These are phyloP conservation scores for Cebus imitator DNA, from an alignment of 2,113 vertebrate species.

Conservation along the genomic window DNA sequence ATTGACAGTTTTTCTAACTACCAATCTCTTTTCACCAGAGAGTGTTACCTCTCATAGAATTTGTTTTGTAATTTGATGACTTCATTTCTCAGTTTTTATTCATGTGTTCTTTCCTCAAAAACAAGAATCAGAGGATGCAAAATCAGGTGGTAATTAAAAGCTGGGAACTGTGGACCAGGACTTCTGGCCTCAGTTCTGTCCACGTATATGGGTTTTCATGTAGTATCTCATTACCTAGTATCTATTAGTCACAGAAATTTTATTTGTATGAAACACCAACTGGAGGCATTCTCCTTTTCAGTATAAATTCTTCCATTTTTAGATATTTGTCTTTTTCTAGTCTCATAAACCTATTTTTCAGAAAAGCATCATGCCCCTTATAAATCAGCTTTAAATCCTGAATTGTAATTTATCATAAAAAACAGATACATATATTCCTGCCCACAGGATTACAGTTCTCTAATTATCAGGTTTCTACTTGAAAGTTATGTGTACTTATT, in stretches of 20 bases:
- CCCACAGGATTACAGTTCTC: neutral
- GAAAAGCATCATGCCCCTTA: neutral
- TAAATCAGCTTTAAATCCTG: neutral
- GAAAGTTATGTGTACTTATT: neutral
- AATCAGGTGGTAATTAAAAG: neutral
- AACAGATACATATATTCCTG: neutral
- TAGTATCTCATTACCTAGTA: neutral
- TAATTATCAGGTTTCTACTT: neutral
- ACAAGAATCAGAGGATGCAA: neutral
- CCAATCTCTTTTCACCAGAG: neutral
- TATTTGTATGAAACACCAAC: neutral
- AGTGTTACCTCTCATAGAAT: neutral
- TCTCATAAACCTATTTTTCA: neutral
- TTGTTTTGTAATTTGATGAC: neutral
- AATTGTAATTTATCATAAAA: slow-evolving; percentile 14
- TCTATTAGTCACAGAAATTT: neutral
- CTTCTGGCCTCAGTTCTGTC: neutral
- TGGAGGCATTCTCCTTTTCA: neutral
- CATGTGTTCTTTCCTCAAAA: neutral
- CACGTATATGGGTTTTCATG: neutral
- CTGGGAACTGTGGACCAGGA: neutral
- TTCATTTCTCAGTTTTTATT: neutral
- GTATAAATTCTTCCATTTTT: neutral
- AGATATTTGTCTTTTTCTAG: neutral
- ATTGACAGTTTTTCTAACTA: neutral